These are phyloP conservation scores for Sciurus carolinensis DNA, from an alignment of 2,797 vertebrate genomes.

Conservation along the genomic window DNA sequence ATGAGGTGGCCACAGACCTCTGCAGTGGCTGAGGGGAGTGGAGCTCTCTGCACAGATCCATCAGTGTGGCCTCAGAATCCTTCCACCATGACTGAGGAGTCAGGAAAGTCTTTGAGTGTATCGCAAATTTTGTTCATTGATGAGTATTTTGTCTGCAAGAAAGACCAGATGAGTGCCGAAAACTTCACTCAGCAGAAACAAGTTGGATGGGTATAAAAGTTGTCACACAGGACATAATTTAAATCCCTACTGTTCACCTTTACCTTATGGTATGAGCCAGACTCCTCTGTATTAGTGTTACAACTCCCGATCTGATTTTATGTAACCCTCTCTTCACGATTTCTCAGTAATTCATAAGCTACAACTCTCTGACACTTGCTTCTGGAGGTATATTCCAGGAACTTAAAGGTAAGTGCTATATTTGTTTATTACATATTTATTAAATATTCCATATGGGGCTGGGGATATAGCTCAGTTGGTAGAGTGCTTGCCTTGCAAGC, in stretches of 20 bases:
- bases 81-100: background rate
- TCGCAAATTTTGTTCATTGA: background rate
- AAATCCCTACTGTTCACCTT: background rate
- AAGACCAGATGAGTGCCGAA: background rate
- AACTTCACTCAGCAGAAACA: background rate
- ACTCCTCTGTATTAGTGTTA: accelerated
- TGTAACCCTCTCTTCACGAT: background rate
- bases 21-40: background rate
- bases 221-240: no score
- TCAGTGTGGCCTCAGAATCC: no score
- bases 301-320: no score
- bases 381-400: no score
- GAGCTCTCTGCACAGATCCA: background rate
- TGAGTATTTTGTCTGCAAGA: background rate
- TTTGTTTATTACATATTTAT: no score
- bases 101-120: background rate
- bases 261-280: background rate
- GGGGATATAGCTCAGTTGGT: no score
- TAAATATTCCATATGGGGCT: no score
- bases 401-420: no score
- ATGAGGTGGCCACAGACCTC: no score
- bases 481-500: no score
- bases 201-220: background rate
- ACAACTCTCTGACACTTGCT: no score
- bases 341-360: background rate